Percentiles rank a stretch among this genome's conserved stretches.
phyloP scores from a whole-genome alignment of 92 coral and sea anemone species.

The Heliopora coerulea region DNA sequence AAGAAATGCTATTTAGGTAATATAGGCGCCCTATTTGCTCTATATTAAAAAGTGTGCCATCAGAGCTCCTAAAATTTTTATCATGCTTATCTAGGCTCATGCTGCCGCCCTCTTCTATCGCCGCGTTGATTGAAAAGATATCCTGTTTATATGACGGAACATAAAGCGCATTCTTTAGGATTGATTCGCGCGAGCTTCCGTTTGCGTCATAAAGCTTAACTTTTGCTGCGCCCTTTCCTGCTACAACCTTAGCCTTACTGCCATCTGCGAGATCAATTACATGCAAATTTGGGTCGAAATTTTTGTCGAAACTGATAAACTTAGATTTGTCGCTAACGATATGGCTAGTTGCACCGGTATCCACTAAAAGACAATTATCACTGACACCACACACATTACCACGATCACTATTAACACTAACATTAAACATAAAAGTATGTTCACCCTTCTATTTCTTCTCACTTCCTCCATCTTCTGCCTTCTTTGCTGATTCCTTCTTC shows the following conservation, averaged over 20 bases:
- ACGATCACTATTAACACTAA: neutral
- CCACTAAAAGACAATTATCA: no score
- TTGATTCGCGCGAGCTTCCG: constrained; percentile 39
- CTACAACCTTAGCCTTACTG: constrained; percentile 48
- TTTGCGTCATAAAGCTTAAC: constrained; percentile 53
- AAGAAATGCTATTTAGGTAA: no score
- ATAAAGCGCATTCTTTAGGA: constrained; percentile 50
- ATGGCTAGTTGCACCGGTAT: no score
- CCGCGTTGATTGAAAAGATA: constrained; percentile 60
- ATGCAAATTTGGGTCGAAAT: constrained; percentile 44
- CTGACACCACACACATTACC: neutral
- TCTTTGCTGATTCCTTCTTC: constrained; percentile 14
- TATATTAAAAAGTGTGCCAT: constrained; percentile 34
- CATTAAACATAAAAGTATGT: no score
- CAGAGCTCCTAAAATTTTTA: constrained; percentile 34
- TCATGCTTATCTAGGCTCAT: constrained; percentile 42
- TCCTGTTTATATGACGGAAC: constrained; percentile 52
- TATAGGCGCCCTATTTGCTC: no score
- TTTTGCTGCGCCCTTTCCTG: no score
- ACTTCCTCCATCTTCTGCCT: constrained; percentile 18
- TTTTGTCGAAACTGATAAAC: constrained; percentile 42
- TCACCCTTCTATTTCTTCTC: no score
- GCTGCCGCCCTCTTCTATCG: constrained; percentile 47
- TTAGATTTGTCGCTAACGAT: constrained; percentile 43
- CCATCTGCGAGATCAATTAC: constrained; percentile 58